Base-by-base conservation (phyloP, 2,797 vertebrate species). In the Chromis chromis region DNA sequence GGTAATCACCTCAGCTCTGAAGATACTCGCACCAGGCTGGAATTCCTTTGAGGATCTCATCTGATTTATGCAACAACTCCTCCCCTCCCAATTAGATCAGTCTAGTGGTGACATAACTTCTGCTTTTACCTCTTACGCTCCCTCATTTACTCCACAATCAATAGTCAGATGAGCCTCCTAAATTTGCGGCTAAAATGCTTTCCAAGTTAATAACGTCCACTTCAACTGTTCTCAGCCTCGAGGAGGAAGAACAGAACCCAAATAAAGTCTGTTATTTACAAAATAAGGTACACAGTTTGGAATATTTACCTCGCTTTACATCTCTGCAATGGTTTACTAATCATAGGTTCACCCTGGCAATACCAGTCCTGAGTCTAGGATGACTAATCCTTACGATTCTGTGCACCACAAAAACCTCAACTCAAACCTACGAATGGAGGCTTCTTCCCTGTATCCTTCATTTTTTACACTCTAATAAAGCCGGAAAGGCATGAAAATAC, bases 391-490 rank as follows among this genome's bases (percentile, higher is more conserved):
- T n/a, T 48, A 46, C 44, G n/a, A 21, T 21, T 52, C 2, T 61
- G 25, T 44, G n/a, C 19, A 21, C 31, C 3, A 31, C 19, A 54
- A 25, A 56, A 40, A 24, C 1, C 1, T 59, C 10, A 22, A 16
- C 33, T 62, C n/a, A 75, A 50, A 49, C 46, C 25, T 48, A 28
- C 28, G 70, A 24, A 36, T 59, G 39, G 13, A 78, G 59, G 56
- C 28, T 65, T n/a, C 22, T 19, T 74, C 12, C 25, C 36, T 11
- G 27, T 36, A 63, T 72, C 14, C 27, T 69, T 70, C 36, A 60
- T 72, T 81, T 67, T 67, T 75, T 31, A 60, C 12, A 63, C 49
- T 56, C 16, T 36, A 74, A 72, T 54, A 56, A 77, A 73, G 33
- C 48, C 58, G 55, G 16, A 74, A 69, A 70, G 70, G 11, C 24